Base-by-base conservation (phyloP, 2,113 vertebrate species). In the Oncorhynchus nerka region DNA sequence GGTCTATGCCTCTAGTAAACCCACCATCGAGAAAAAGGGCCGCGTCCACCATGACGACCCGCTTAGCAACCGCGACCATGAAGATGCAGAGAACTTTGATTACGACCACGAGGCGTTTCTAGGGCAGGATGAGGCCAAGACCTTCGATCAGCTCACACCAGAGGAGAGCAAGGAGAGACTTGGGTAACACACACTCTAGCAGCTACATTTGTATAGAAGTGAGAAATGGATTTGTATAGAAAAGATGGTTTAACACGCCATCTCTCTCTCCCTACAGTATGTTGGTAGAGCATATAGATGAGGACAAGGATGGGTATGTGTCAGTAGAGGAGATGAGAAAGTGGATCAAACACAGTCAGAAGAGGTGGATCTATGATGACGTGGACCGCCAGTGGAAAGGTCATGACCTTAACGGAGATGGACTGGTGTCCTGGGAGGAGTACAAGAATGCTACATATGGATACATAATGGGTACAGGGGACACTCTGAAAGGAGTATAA, bases 391-490 rank as follows among this genome's bases (percentile, higher is more conserved):
- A 99, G 92, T 98, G 96, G 97, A 98, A 96, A 84, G 95, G 95
- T 83, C 97, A 99, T 6, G 98, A 99, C 93, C 95, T 99, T 81
- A 96, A 98, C n/a, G 95, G 93, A 77, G 98, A 99, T 30, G 92
- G 91, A 16, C 85, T 95, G 55, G 92, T 99, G 70, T 95, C 96
- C 72, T 99, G 98, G 98, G 97, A 98, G 73, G 98, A 99, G 62
- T 99, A 99, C 84, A 98, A 95, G 92, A 99, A 99, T 77, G 97
- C 97, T 92, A 98, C 97, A 81, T 99, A 99, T 77, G 96, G 98
- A 83, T 97, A 96, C 88, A 94, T 97, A 83, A 86, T 98, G 74
- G 97, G 98, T 99, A 95, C 5, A 26, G 4, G 5, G 15, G 8
- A 65, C 61, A 57, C 20, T n/a, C 28, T 8, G 15, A 32, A 68